Conservation (phyloP, 2,113 vertebrate species). For the Rhynchomys soricoides region DNA sequence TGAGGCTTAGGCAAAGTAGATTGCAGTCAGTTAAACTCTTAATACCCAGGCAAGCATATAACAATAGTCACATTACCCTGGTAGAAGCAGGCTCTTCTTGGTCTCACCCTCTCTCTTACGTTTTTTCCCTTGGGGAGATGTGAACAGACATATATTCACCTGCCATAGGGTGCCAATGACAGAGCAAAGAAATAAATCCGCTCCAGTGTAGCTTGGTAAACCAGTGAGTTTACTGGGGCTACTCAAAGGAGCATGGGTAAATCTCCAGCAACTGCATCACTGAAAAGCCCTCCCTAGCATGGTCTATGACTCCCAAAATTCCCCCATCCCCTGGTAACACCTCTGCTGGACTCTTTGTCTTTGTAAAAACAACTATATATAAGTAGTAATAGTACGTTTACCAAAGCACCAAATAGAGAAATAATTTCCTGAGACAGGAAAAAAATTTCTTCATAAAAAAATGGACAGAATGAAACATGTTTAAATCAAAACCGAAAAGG, state of each 20-base stretch:
- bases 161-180: not conserved
- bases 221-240: not conserved
- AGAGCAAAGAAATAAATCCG: not conserved
- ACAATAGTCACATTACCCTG: not conserved
- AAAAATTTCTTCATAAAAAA: not conserved
- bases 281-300: not conserved
- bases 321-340: not conserved
- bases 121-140: not conserved
- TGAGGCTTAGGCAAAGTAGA: constrained; percentile 36
- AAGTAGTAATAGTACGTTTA: not conserved
- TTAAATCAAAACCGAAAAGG: not conserved
- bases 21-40: not conserved
- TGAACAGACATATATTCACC: not conserved
- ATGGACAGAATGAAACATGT: not conserved
- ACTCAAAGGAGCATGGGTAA: not conserved
- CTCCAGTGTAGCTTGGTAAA: not conserved
- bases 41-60: not conserved
- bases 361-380: not conserved
- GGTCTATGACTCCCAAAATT: not conserved
- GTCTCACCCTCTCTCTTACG: not conserved
- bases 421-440: not conserved
- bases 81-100: not conserved
- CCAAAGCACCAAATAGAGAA: not conserved
- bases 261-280: not conserved
- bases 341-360: not conserved